These are phyloP conservation scores for Eudasyphora cyanicolor DNA, from an alignment of 2,888 invertebrate genomes.

Conservation along the genomic window DNA sequence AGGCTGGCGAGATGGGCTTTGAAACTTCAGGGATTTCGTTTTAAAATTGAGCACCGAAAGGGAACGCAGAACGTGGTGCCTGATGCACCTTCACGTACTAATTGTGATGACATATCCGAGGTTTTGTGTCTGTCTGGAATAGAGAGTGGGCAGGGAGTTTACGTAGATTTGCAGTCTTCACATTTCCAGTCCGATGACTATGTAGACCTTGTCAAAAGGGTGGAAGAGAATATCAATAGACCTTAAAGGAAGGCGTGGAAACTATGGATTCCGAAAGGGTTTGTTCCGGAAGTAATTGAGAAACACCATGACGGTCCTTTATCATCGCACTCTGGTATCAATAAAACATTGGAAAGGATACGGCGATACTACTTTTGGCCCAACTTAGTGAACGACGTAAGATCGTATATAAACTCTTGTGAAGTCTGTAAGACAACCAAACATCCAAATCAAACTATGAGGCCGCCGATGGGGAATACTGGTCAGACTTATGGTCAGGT, in stretches of 20 bases:
- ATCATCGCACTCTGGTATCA: conserved; percentile 40
- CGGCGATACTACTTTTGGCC: conserved; percentile 46
- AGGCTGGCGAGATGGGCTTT: no score
- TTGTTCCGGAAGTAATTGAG: not conserved
- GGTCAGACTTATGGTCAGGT: conserved; percentile 24
- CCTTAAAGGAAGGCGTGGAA: not conserved
- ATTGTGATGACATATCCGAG: not conserved
- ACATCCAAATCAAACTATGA: conserved; percentile 23
- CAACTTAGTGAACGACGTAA: not conserved
- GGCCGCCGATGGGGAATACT: conserved; percentile 37
- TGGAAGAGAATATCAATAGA: conserved; percentile 15
- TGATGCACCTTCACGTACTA: not conserved
- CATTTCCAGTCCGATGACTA: conserved; percentile 36
- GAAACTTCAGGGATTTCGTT: conserved; percentile 18
- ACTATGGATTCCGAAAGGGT: not conserved
- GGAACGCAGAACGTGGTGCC: conserved; percentile 39
- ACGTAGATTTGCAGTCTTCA: conserved; percentile 43
- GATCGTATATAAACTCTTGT: conserved; percentile 21
- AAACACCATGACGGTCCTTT: not conserved
- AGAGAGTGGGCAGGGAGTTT: not conserved
- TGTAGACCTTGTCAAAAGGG: not conserved
- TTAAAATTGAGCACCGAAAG: conserved; percentile 9
- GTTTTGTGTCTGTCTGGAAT: not conserved
- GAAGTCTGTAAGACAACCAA: conserved; percentile 34
- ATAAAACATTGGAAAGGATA: conserved; percentile 43